Conservation (phyloP, 2,888 invertebrate species). For the Limnephilus rhombicus region DNA sequence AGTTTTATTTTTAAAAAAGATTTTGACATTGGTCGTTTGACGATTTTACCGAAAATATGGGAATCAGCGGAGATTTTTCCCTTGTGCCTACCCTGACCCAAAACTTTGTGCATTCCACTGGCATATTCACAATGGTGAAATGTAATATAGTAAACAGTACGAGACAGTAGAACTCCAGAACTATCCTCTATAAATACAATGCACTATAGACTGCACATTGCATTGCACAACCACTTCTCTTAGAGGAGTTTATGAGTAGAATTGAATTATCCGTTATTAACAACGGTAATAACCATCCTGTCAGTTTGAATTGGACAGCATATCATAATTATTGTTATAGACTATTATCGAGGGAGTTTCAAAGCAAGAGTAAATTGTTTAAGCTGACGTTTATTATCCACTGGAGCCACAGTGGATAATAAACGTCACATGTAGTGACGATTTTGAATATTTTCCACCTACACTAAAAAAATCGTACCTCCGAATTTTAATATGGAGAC, state of each 20-base stretch:
- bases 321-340: neutral
- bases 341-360: neutral
- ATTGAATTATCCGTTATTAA: neutral
- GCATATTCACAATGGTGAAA: neutral
- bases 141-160: neutral
- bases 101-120: no score
- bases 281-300: neutral
- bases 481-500: no score
- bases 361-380: neutral
- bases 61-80: no score
- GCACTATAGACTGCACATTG: neutral
- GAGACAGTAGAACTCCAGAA: neutral
- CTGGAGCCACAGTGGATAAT: no score
- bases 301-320: neutral
- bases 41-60: no score
- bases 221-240: neutral
- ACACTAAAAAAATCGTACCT: no score
- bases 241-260: neutral
- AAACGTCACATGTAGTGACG: no score
- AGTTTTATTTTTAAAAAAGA: no score
- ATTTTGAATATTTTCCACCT: no score
- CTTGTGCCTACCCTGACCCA: no score
- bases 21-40: no score
- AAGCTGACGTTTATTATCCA: neutral
- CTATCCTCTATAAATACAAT: neutral